Evolutionary conservation across 2,888 invertebrate genomes (phyloP).

Genomic region (Apotomis capreana): DNA sequence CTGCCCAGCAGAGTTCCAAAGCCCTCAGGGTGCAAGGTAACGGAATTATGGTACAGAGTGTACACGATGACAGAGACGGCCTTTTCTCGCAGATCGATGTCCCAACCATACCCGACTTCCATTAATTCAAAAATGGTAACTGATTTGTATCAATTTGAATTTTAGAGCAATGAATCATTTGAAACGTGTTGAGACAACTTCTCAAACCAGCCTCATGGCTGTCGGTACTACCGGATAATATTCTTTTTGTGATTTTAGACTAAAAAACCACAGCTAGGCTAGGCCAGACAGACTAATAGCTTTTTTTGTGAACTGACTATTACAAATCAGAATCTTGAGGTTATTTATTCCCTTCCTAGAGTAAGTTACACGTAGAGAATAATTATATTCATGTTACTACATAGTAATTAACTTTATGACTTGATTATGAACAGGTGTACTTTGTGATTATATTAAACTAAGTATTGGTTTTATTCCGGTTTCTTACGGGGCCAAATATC

Average conservation of each 20-base stretch:
- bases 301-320: constrained; percentile 23
- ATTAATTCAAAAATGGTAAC: constrained; percentile 35
- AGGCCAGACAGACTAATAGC: constrained; percentile 18
- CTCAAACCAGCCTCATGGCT: constrained; percentile 16
- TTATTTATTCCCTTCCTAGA: constrained; percentile 4
- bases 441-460: not conserved
- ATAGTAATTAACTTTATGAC: constrained; percentile 10
- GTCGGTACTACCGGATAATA: constrained; percentile 21
- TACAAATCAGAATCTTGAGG: constrained; percentile 7
- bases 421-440: constrained; percentile 13
- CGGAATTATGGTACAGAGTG: constrained; percentile 41
- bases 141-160: constrained; percentile 37
- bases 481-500: no score
- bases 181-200: constrained; percentile 19
- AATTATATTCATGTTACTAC: constrained; percentile 9
- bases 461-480: no score
- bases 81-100: constrained; percentile 25
- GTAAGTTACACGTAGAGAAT: not conserved
- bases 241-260: constrained; percentile 25
- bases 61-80: constrained; percentile 39
- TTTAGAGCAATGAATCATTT: constrained; percentile 30
- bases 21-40: constrained; percentile 46
- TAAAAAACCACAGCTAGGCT: constrained; percentile 13
- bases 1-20: constrained; percentile 33
- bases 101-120: constrained; percentile 22